Evolutionary conservation across 2,888 invertebrate genomes (phyloP), one percentile per base, ranked within the genome.

Genomic region (Cheilosia soror): DNA sequence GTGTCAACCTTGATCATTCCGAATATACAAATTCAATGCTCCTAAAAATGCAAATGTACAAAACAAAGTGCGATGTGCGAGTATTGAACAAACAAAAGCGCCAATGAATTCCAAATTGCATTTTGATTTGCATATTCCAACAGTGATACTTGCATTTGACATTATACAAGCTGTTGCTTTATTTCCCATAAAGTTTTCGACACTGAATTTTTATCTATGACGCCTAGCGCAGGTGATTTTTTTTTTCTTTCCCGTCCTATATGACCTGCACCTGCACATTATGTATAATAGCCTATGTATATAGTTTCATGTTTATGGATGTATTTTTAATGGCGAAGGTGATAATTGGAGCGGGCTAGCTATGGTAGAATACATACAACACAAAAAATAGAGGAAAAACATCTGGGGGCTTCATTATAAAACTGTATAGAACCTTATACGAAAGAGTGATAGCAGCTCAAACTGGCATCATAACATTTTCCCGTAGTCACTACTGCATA

Each of bases 331-430:
- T 53, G 11, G 15, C 20, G n/a, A 20, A 42, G 42, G 29, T 51
- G 49, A 31, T 78, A 79, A 72, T 79, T 79, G 73, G 47, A 68
- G 58, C 15, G 13, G 57, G 33, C 58, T 49, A 27, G 33, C 40
- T 20, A 27, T 20, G n/a, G 20, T n/a, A 4, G 11, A 9, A 40
- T 9, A 53, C 20, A 47, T 47, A 5, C 11, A 55, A 25, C 27
- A 60, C 49, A 53, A 53, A 42, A 72, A 33, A 37, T 6, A 4
- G 42, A 47, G 25, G 49, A 69, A 75, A 68, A 63, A 11, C 53
- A 75, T 68, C 47, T 63, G 62, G 55, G 55, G 80, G 42, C 68
- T 62, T 81, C 57, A 69, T 81, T 75, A 75, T 55, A 68, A 73
- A 66, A 62, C 25, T 47, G 57, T 29, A 15, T 37, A 71, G 37